Evolutionary conservation across 2,113 vertebrate genomes (phyloP), one percentile per base, ranked within the genome.

Genomic region (Neolamprologus cancellatus): DNA sequence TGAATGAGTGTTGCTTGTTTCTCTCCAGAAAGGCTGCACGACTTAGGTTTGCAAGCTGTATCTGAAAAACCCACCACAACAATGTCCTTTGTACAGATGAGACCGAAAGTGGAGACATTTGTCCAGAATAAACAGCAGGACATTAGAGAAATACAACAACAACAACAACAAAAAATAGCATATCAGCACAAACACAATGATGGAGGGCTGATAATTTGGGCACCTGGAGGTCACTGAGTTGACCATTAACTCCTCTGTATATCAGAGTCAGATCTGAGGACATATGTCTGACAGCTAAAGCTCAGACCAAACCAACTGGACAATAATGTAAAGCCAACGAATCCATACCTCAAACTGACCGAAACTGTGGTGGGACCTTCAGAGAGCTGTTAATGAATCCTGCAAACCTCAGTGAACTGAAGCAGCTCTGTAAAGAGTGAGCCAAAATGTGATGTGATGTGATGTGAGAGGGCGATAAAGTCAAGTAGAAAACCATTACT

Each of bases 71-170:
- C 57, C 28, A 18, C 2, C 28, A 32, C 8, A 61, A 11, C 57
- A 32, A 32, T 32, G 57, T 32, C 57, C 15, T 61, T 32, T 32
- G 28, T 61, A 11, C 28, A 34, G 59, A 13, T 36, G 59, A 64
- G 59, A 64, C 0, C 5, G 0, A 18, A 11, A 32, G 0, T 61
- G 57, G 57, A 32, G 28, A 18, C 0, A 32, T 61, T 61, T 61
- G 15, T 61, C 57, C 28, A 32, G 57, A 61, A 61, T 32, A 32
- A 61, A 32, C 15, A 61, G 57, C 0, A 2, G 57, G 28, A 32
- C 57, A 61, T 32, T 61, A 18, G 15, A 59, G 0, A 30, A 30
- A 6, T 4, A 59, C 25, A 25, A n/a, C 18, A 50, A 50, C 50
- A 18, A 48, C 7, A 48, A 48, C 5, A 48, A 18, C 36, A 39